Conservation (phyloP, 1,140 invertebrate genomes). For the Polypedilum vanderplanki region DNA sequence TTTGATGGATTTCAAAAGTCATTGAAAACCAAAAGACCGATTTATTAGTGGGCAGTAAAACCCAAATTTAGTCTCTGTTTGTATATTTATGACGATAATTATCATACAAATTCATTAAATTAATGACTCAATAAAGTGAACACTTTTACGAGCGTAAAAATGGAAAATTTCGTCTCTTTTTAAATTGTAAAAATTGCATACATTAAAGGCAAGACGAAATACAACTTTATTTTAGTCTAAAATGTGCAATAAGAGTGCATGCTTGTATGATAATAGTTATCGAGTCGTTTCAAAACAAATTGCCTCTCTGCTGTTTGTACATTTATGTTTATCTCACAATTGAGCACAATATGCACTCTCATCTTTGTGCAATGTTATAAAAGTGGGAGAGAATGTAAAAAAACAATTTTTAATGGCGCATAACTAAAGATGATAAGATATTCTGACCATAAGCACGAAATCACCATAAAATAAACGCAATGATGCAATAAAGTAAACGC, state of each 20-base stretch:
- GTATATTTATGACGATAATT: too few relatives aligned
- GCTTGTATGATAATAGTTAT: neutral
- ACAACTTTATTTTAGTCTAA: too few relatives aligned
- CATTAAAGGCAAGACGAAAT: too few relatives aligned
- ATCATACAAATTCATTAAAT: too few relatives aligned
- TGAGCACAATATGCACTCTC: neutral
- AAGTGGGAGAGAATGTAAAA: neutral
- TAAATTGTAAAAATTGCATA: too few relatives aligned
- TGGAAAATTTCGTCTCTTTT: too few relatives aligned
- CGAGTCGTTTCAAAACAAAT: neutral
- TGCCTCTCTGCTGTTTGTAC: neutral
- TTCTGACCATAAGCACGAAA: conserved; percentile 6
- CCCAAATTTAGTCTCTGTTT: too few relatives aligned
- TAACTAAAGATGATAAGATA: conserved; percentile 9
- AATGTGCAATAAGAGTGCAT: neutral
- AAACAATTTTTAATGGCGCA: conserved; percentile 15
- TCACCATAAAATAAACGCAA: conserved; percentile 17
- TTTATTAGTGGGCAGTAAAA: too few relatives aligned
- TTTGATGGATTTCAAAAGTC: too few relatives aligned
- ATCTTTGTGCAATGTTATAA: neutral
- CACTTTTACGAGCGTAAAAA: too few relatives aligned
- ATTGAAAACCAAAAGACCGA: too few relatives aligned
- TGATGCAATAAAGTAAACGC: conserved; percentile 6
- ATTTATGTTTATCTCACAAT: neutral
- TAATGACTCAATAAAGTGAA: too few relatives aligned